Conservation (phyloP, 30 jellyfish, hydroid and myxozoan species). For the Aurelia sp. region DNA sequence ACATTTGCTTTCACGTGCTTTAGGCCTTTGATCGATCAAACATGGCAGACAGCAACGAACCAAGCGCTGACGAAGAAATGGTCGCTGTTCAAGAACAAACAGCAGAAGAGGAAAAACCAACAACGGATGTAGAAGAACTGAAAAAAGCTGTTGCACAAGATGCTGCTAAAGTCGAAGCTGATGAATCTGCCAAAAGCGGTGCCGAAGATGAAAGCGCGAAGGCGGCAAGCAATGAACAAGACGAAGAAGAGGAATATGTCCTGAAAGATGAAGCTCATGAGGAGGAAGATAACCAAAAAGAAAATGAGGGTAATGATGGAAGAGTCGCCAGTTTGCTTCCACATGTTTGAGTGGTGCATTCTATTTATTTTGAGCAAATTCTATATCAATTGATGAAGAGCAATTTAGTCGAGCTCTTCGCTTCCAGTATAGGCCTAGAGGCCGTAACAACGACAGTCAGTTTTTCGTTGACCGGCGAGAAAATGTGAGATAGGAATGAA, state of each 20-base stretch:
- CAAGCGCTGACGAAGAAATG: slow-evolving; percentile 63
- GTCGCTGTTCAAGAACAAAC: slow-evolving; percentile 8
- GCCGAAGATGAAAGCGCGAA: slow-evolving; percentile 42
- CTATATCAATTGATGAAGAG: too few relatives aligned
- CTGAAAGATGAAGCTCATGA: slow-evolving; percentile 70
- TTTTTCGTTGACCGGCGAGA: too few relatives aligned
- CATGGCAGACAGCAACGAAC: slow-evolving; percentile 60
- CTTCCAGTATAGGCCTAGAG: too few relatives aligned
- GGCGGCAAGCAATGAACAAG: slow-evolving; percentile 53
- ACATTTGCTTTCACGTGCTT: slow-evolving; percentile 25
- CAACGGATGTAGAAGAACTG: slow-evolving; percentile 37
- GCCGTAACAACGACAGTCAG: too few relatives aligned
- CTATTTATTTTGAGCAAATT: too few relatives aligned
- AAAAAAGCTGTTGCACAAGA: slow-evolving; percentile 58
- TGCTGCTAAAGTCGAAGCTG: not conserved
- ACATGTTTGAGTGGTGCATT: too few relatives aligned
- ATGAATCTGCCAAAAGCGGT: slow-evolving; percentile 6
- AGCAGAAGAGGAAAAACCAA: slow-evolving; percentile 35
- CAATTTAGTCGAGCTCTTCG: too few relatives aligned
- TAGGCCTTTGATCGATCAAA: slow-evolving; percentile 30
- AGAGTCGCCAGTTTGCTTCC: too few relatives aligned
- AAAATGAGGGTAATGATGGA: slow-evolving; percentile 31
- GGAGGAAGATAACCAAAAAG: slow-evolving; percentile 72
- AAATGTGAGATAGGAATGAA: too few relatives aligned
- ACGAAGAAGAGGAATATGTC: slow-evolving; percentile 72